phyloP scores from a whole-genome alignment of 2,888 invertebrate species.

The Dynastes tityus region DNA sequence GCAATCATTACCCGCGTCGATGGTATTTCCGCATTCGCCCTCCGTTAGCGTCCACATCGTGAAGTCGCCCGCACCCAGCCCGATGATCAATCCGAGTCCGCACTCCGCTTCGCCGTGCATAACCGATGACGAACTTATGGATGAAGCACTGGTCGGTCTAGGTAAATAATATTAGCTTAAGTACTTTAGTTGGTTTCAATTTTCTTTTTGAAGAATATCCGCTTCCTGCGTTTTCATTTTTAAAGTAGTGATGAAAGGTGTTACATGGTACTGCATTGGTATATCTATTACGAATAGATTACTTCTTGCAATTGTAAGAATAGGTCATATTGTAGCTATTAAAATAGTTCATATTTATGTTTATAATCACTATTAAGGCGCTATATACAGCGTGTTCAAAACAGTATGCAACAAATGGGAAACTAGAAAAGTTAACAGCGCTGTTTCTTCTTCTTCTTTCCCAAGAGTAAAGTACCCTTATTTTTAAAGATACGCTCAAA shows the following conservation, averaged over 20 bases:
- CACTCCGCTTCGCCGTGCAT: conserved; percentile 84
- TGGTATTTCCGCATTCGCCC: conserved; percentile 74
- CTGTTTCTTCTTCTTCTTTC: too few species aligned
- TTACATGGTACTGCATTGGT: background rate
- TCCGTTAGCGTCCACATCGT: conserved; percentile 84
- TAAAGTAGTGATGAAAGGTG: background rate
- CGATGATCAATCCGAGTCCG: conserved; percentile 78
- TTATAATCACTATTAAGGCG: too few species aligned
- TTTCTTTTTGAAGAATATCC: conserved; percentile 4
- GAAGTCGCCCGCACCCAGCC: conserved; percentile 83
- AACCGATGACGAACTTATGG: conserved; percentile 93
- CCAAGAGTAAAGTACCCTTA: too few species aligned
- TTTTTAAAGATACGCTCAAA: too few species aligned
- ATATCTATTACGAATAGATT: background rate
- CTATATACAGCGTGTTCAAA: too few species aligned
- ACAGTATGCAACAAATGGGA: too few species aligned
- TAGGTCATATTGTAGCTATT: background rate
- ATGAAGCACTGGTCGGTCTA: conserved; percentile 86
- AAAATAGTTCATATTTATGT: background rate
- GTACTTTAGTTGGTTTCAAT: conserved; percentile 29
- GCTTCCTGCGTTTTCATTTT: conserved; percentile 3
- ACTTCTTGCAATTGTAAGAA: background rate
- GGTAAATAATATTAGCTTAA: conserved; percentile 74
- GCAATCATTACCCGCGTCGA: conserved; percentile 36
- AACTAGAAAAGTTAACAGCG: too few species aligned